phyloP scores from a whole-genome alignment of 2,113 vertebrate species.

The Willisornis vidua region DNA sequence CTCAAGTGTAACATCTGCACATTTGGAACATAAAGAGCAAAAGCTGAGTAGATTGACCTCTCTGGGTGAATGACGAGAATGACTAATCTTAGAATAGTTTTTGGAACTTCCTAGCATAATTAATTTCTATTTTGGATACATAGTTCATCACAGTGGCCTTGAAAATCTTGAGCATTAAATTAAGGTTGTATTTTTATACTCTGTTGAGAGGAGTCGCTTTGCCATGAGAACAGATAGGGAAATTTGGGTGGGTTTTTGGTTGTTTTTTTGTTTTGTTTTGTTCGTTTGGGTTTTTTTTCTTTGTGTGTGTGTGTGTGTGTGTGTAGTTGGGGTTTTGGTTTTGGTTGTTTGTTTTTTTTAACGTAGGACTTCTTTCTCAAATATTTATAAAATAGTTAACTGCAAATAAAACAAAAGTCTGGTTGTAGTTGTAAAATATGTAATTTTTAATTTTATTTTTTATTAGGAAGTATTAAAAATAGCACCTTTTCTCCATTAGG shows the following conservation, averaged over 20 bases:
- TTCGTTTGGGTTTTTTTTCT: too few relatives aligned
- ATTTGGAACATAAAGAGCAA: not conserved
- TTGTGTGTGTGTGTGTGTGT: too few relatives aligned
- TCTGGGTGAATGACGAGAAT: not conserved
- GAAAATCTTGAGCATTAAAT: not conserved
- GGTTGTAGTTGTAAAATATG: not conserved
- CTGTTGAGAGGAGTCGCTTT: not conserved
- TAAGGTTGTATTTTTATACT: not conserved
- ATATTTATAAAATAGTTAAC: not conserved
- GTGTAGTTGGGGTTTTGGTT: too few relatives aligned
- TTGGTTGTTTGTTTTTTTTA: not conserved
- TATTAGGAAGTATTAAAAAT: not conserved
- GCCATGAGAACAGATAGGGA: not conserved
- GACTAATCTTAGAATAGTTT: not conserved
- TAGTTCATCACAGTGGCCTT: not conserved
- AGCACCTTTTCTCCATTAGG: not conserved
- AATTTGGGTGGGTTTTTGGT: not conserved
- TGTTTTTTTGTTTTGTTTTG: too few relatives aligned
- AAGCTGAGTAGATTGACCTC: not conserved
- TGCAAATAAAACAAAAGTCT: not conserved
- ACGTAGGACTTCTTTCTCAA: not conserved
- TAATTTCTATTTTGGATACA: not conserved
- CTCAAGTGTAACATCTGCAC: not conserved
- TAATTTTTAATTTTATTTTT: not conserved
- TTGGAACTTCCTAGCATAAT: conserved; percentile 7